Evolutionary conservation across 2,888 invertebrate genomes (phyloP).

Genomic region (Spisula solida): DNA sequence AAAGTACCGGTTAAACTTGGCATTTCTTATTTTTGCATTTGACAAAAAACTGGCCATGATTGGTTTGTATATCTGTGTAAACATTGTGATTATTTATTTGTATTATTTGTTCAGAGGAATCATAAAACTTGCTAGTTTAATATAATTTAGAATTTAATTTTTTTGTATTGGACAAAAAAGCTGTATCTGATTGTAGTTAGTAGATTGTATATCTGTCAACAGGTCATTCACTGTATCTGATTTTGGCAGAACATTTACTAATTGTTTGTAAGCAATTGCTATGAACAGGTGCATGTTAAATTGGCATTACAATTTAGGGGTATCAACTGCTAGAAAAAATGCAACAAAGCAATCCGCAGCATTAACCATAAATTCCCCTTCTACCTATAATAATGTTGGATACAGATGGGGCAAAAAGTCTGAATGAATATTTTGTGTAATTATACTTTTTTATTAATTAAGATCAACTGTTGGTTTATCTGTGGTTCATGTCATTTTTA

Average conservation of each 20-base stretch:
- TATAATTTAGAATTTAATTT: not conserved
- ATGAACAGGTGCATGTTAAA: slow-evolving; percentile 6
- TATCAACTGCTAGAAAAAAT: not conserved
- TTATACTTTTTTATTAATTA: not conserved
- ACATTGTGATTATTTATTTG: not conserved
- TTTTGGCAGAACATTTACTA: not conserved
- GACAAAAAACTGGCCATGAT: too few relatives aligned
- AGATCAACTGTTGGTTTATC: too few relatives aligned
- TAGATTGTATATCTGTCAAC: not conserved
- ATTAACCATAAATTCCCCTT: not conserved
- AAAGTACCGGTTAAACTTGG: too few relatives aligned
- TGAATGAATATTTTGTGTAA: not conserved
- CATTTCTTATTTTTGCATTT: too few relatives aligned
- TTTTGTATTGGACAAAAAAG: not conserved
- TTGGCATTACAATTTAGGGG: not conserved
- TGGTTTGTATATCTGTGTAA: not conserved
- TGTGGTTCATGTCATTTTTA: too few relatives aligned
- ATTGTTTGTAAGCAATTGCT: not conserved
- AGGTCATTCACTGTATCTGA: not conserved
- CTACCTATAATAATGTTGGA: not conserved
- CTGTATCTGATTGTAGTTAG: not conserved
- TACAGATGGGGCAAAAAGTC: not conserved
- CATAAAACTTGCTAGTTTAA: not conserved
- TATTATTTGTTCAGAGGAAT: not conserved
- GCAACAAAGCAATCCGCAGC: not conserved